A percentile compares a stretch with the other conserved stretches of the same genome.
Conservation (phyloP, 2,888 invertebrate species). For the Andrena bicolor region DNA sequence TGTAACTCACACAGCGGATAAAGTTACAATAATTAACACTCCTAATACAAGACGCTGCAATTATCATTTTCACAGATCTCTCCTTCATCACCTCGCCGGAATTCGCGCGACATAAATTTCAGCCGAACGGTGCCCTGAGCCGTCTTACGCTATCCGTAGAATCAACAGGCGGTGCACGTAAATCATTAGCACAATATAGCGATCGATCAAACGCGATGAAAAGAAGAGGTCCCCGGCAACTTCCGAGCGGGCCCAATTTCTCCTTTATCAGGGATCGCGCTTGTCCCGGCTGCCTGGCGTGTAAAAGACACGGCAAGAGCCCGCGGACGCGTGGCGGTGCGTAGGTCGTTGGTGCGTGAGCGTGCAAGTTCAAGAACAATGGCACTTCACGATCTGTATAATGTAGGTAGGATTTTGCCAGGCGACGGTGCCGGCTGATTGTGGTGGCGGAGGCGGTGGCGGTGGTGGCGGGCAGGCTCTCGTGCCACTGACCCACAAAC, state of each 20-base stretch:
- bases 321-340: conserved; percentile 43
- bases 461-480: conserved; percentile 69
- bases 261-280: conserved; percentile 46
- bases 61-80: too few relatives aligned
- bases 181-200: conserved; percentile 40
- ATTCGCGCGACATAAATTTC: too few relatives aligned
- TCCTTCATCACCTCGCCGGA: too few relatives aligned
- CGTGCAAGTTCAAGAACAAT: conserved; percentile 83
- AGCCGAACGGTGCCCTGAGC: too few relatives aligned
- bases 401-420: conserved; percentile 80
- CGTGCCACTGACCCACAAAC: conserved; percentile 84
- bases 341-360: conserved; percentile 73
- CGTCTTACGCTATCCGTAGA: background rate
- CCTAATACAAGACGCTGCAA: too few relatives aligned
- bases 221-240: conserved; percentile 24
- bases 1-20: too few relatives aligned
- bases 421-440: conserved; percentile 57
- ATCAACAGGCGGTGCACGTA: background rate
- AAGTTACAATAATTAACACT: too few relatives aligned
- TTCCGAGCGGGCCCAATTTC: conserved; percentile 41
- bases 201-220: conserved; percentile 32
- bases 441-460: conserved; percentile 63
- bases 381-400: conserved; percentile 80
- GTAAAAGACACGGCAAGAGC: conserved; percentile 12
- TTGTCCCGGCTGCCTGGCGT: conserved; percentile 23